Evolutionary conservation across 2,113 vertebrate genomes (phyloP), one percentile per base, ranked within the genome.

Genomic region (Machaerirhynchus nigripectus): DNA sequence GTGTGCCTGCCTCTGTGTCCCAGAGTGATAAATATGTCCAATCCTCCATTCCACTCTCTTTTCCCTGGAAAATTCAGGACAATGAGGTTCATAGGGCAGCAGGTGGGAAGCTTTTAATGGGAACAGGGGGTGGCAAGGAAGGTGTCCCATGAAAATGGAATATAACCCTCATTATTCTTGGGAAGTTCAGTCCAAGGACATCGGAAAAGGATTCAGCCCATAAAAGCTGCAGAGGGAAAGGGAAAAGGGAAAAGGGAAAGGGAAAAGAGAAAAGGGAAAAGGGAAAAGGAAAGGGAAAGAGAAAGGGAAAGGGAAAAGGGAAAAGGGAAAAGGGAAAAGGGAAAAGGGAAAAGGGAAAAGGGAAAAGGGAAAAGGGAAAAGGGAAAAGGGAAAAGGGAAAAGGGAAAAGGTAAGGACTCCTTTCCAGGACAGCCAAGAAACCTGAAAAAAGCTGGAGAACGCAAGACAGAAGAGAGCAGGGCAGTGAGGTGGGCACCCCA

Each of bases 1-100:
- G 5, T 6, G 33, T 1, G 2, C 35, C 20, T 1, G 0, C 26
- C 31, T 60, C 26, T 37, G 26, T 7, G 44, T 64, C 33, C 49
- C 1, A 16, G 13, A 69, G 47, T 6, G 50, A 49, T 2, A 78
- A 90, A 30, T 28, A 39, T 24, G 73, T 35, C 40, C 20, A n/a
- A 7, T 15, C 28, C 23, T 50, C 35, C 28, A 44, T 33, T 23
- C n/a, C 35, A 16, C n/a, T 44, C 27, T 14, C 26, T 63, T 60
- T 86, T 27, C 46, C 35, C 12, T 14, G 50, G 28, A 50, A 65
- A 91, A 91, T 33, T 52, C 23, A 68, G 73, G 57, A 14, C n/a
- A 47, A 28, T 31, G 15, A 50, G 17, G 13, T 67, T 82, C 69
- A 78, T 0, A 30, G 55, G 57, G 31, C 59, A 91, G 27, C 50